A percentile compares a stretch with the other conserved stretches of the same genome.
Conservation (phyloP, 2,797 vertebrate genomes). For the Rhinoraja longicauda region DNA sequence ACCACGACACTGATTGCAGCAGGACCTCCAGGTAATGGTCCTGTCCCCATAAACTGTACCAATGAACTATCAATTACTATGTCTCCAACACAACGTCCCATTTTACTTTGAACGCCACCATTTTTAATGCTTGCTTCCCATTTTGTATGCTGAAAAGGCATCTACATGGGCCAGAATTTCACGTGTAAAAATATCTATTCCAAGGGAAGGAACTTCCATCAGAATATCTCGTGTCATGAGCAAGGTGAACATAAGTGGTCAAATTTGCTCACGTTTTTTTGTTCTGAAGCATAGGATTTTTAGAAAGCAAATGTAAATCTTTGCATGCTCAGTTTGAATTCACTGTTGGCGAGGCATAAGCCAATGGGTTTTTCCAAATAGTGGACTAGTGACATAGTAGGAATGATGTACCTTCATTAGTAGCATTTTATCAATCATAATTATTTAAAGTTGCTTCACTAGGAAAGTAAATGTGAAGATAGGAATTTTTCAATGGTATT, state of each 20-base stretch:
- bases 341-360: background rate
- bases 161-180: no score
- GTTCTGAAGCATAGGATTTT: background rate
- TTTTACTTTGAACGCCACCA: no score
- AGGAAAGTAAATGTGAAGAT: constrained; percentile 8
- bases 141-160: no score
- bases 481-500: background rate
- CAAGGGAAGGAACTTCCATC: no score
- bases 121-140: no score
- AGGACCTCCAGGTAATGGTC: no score
- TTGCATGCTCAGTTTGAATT: background rate
- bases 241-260: background rate
- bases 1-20: no score
- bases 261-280: background rate
- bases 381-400: background rate
- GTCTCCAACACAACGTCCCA: no score
- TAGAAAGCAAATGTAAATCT: background rate
- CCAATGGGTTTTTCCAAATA: background rate
- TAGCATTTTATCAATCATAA: background rate
- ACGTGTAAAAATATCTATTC: no score
- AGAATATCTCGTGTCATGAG: background rate
- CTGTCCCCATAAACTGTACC: no score
- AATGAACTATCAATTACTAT: no score
- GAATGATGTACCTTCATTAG: background rate
- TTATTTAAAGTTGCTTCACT: background rate